Evolutionary conservation across 2,888 invertebrate genomes (phyloP), one percentile per base, ranked within the genome.

Genomic region (Calliphora vomitoria): DNA sequence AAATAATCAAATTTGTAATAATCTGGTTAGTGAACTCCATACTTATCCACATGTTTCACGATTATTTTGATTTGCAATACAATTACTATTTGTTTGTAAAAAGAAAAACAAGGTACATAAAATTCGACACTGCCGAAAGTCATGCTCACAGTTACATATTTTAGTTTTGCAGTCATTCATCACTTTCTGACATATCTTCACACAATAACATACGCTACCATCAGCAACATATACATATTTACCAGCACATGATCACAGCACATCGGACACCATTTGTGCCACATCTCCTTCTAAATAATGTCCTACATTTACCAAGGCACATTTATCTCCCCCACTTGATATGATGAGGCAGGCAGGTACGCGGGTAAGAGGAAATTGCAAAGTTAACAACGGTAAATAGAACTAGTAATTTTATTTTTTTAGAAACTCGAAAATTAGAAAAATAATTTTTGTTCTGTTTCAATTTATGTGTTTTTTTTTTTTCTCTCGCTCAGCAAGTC

Each of bases 341-440:
- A 41, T 31, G 10, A 15, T 3, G 55, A 55, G 20, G 44, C 13
- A 44, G 55, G 55, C 55, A 58, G 5, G 35, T 1, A 25, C 20
- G 44, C n/a, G 15, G 10, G 41, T 25, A 11, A 25, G 44, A 13
- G 20, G 69, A 31, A 53, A 20, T 68, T 31, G 31, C 60, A 53
- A 55, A 35, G 55, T 72, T 72, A 72, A 55, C 35, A 55, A 41
- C 38, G 71, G 20, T 62, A 64, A 75, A 75, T 62, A 64, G 50
- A 75, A 35, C 53, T 35, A n/a, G 35, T 44, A 62, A 75, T 75
- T 62, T 47, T 31, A 62, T 62, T 25, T 60, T 20, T 31, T 60
- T 72, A 41, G 15, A 74, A 66, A 68, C 38, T 75, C 44, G 75
- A 74, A 75, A 81, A 82, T 82, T 75, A 69, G 68, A 68, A 75